Evolutionary conservation across 2,888 invertebrate genomes (phyloP), one percentile per base, ranked within the genome.

Genomic region (Melanotus villosus): DNA sequence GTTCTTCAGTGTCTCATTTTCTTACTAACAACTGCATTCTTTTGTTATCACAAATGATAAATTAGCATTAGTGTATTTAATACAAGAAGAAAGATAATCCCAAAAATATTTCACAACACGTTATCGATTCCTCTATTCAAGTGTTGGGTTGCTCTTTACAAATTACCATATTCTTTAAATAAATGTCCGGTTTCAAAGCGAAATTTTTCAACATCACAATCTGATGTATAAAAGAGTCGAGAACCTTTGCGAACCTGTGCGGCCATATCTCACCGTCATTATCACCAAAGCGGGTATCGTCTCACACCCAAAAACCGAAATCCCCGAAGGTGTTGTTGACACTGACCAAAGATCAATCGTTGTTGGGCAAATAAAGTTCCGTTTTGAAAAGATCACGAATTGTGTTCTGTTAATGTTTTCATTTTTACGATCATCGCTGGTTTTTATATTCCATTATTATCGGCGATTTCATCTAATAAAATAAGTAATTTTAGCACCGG

Each of bases 131-230:
- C 14, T 2, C 18, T 7, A 52, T 52, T 52, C 32, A 32, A 18
- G 30, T 52, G 32, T 52, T 30, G n/a, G 16, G 50, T 50, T 52
- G 32, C 52, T 30, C 56, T 21, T 56, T 21, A 56, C 38, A 56
- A 56, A 56, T 56, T 34, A 38, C 38, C 34, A 21, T 56, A 38
- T 19, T 10, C 21, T 10, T 14, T 14, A 56, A 23, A 56, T 38
- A 38, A 56, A 56, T 56, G 56, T 56, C 30, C 36, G 12, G 16
- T 12, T 10, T n/a, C 36, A n/a, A 12, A 23, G 32, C 9, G 19
- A 23, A n/a, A 56, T 56, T 56, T 38, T 56, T 56, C 56, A 56
- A 38, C 52, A 52, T 56, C 56, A 38, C 36, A 38, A 56, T 56
- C 38, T 38, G 36, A 18, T 36, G 36, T 56, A 23, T 56, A 54